phyloP scores from a whole-genome alignment of 2,797 vertebrate species.

The Clarias laeviceps region DNA sequence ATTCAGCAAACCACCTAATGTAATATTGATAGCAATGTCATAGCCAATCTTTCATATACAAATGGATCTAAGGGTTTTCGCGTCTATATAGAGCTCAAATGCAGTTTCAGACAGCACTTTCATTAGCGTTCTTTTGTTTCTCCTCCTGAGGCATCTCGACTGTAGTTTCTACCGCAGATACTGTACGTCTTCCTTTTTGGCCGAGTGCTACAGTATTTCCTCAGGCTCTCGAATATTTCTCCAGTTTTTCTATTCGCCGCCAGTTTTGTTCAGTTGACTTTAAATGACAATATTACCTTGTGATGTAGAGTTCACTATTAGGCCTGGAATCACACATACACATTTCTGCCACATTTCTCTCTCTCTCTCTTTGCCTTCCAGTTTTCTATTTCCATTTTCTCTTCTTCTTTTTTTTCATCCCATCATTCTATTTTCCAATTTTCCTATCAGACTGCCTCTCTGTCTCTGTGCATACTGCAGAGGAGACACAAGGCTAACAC shows the following conservation, averaged over 20 bases:
- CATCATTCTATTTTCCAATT: conserved; percentile 2
- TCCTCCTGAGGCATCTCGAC: conserved; percentile 14
- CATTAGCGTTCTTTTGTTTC: conserved; percentile 10
- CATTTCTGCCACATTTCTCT: not conserved
- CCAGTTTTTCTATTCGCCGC: not conserved
- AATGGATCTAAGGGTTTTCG: conserved; percentile 24
- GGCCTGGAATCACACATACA: not conserved
- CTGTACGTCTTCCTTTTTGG: not conserved
- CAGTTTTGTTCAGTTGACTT: not conserved
- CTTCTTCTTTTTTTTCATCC: not conserved
- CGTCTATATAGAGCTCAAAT: not conserved
- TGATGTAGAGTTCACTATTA: conserved; percentile 5
- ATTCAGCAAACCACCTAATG: not conserved
- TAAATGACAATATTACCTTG: conserved; percentile 18
- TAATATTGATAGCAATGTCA: conserved; percentile 26
- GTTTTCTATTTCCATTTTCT: not conserved
- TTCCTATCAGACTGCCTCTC: not conserved
- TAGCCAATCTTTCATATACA: conserved; percentile 18
- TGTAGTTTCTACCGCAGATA: not conserved
- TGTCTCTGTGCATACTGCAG: not conserved
- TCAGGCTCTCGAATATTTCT: not conserved
- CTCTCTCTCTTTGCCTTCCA: not conserved
- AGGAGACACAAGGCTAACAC: conserved; percentile 19
- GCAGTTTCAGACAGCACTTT: conserved; percentile 16
- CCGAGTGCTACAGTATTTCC: not conserved